phyloP scores from a whole-genome alignment of 2,797 vertebrate genomes.

The Psittacula derbiana region DNA sequence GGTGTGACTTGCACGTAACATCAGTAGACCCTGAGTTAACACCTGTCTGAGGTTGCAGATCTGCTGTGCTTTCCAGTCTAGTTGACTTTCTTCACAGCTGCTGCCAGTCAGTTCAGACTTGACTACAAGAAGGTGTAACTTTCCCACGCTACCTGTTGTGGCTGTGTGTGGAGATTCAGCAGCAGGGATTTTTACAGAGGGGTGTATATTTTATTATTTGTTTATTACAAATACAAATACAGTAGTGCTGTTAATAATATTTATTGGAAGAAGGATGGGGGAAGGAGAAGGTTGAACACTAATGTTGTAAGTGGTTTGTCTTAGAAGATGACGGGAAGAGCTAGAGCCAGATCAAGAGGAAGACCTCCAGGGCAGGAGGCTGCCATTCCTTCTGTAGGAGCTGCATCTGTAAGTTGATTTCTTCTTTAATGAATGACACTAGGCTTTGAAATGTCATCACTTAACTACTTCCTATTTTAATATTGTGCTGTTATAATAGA shows the following conservation, averaged over 20 bases:
- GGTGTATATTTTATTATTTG: not conserved
- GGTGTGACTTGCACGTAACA: rapidly evolving
- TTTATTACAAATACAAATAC: not conserved
- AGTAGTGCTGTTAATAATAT: rapidly evolving
- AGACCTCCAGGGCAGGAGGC: slow-evolving; percentile 79
- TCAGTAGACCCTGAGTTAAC: rapidly evolving
- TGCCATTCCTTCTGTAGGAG: slow-evolving; percentile 48
- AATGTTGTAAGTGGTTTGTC: not conserved
- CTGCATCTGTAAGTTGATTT: slow-evolving; percentile 63
- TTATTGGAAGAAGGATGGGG: not conserved
- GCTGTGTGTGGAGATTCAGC: not conserved
- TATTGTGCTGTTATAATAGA: not conserved
- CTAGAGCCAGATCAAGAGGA: slow-evolving; percentile 82
- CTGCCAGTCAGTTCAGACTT: rapidly evolving
- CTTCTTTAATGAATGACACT: not conserved
- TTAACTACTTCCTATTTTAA: not conserved
- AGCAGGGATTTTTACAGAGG: not conserved
- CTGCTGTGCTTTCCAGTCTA: rapidly evolving
- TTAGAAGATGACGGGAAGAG: slow-evolving; percentile 83
- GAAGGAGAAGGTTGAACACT: not conserved
- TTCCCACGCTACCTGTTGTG: rapidly evolving
- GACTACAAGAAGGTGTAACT: not conserved
- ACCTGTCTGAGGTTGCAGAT: not conserved
- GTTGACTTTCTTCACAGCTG: rapidly evolving
- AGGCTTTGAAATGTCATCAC: not conserved